phyloP scores from a whole-genome alignment of 2,113 vertebrate genomes.

The Dromiciops gliroides region DNA sequence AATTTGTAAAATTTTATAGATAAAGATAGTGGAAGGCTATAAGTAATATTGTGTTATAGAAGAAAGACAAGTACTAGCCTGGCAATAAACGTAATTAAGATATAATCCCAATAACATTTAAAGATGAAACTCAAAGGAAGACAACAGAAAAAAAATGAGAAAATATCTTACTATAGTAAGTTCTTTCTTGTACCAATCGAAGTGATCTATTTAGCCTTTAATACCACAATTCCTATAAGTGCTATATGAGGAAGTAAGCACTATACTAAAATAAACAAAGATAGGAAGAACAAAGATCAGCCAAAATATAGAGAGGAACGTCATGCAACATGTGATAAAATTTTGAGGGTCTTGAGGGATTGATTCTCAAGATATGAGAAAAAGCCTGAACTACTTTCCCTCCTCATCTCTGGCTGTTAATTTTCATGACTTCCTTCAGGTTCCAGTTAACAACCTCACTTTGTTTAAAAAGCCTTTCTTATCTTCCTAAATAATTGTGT shows the following conservation, averaged over 20 bases:
- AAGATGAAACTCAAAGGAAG: not conserved
- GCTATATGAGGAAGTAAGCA: not conserved
- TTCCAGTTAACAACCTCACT: not conserved
- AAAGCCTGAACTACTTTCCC: not conserved
- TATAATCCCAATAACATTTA: not conserved
- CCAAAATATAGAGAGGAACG: not conserved
- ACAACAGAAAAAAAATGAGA: not conserved
- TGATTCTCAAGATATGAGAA: not conserved
- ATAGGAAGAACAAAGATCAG: not conserved
- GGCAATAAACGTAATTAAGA: not conserved
- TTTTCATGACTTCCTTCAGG: not conserved
- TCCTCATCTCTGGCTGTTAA: not conserved
- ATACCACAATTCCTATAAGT: too few relatives aligned
- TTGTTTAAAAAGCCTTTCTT: not conserved
- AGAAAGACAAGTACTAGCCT: not conserved
- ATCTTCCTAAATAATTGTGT: not conserved
- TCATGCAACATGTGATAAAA: not conserved
- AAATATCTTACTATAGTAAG: not conserved
- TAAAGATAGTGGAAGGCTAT: not conserved
- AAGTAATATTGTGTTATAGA: not conserved
- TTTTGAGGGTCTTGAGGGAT: not conserved
- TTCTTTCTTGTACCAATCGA: not conserved
- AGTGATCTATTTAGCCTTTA: not conserved
- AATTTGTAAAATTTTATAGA: not conserved
- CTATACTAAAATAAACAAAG: not conserved